Evolutionary conservation across 2,888 invertebrate genomes (phyloP).

Genomic region (Mimachlamys varia): DNA sequence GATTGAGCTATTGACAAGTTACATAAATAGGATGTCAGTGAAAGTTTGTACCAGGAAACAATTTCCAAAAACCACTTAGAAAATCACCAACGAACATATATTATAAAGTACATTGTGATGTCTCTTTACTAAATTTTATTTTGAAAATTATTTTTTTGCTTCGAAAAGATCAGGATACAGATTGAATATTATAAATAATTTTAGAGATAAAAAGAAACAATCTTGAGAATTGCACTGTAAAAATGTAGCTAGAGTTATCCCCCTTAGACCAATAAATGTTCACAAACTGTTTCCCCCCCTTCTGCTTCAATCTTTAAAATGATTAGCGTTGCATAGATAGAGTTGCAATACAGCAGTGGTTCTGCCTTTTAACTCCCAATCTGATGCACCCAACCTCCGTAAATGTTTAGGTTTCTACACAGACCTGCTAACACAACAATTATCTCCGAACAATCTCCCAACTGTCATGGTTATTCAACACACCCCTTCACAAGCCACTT

Average conservation of each 20-base stretch:
- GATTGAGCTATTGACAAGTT: no score
- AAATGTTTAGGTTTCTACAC: not conserved
- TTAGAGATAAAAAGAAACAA: no score
- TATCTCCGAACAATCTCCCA: not conserved
- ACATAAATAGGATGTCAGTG: no score
- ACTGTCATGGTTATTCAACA: slow-evolving; percentile 4
- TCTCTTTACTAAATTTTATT: no score
- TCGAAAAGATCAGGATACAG: no score
- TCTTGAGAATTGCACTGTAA: no score
- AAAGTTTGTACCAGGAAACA: no score
- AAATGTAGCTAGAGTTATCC: slow-evolving; percentile 10
- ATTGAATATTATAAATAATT: no score
- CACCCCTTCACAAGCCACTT: slow-evolving; percentile 31
- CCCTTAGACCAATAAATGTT: slow-evolving; percentile 21
- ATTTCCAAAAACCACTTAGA: no score
- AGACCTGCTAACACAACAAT: slow-evolving; percentile 25
- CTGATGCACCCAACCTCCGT: slow-evolving; percentile 12
- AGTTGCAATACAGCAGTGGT: slow-evolving; percentile 8
- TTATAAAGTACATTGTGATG: no score
- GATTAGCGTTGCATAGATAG: slow-evolving; percentile 3
- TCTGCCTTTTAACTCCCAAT: not conserved
- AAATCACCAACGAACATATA: no score
- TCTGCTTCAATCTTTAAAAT: not conserved
- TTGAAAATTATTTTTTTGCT: no score
- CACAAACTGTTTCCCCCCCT: not conserved